Percentiles rank a stretch among this genome's conserved stretches.
Evolutionary conservation across 2,888 invertebrate genomes (phyloP).

Genomic region (Melinopterus prodromus): DNA sequence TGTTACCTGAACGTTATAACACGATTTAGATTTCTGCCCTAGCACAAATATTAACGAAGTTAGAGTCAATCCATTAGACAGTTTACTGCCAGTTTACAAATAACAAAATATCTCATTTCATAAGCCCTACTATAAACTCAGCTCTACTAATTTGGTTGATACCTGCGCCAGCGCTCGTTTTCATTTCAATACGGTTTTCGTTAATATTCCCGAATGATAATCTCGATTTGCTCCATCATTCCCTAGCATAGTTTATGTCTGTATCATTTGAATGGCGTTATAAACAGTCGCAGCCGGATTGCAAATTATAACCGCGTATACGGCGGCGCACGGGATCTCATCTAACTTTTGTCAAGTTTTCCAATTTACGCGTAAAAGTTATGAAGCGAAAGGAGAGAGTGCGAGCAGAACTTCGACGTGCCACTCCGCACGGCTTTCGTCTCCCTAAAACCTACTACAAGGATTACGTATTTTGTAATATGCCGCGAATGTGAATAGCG

Average conservation of each 20-base stretch:
- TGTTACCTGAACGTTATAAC: no score
- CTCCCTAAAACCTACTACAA: background rate
- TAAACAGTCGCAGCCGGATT: conserved; percentile 7
- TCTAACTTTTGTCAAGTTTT: conserved; percentile 26
- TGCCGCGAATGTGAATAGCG: background rate
- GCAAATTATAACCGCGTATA: conserved; percentile 12
- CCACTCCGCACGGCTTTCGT: background rate
- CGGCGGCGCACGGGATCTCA: conserved; percentile 13
- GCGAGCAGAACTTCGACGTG: background rate
- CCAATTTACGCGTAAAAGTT: conserved; percentile 23
- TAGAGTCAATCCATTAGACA: no score
- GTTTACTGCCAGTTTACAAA: no score
- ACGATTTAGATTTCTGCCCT: no score
- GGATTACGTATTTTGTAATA: background rate
- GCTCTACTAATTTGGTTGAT: background rate
- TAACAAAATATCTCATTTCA: no score
- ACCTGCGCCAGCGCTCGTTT: background rate
- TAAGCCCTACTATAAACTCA: background rate
- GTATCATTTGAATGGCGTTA: background rate
- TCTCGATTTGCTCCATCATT: background rate
- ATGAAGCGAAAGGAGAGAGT: conserved; percentile 16
- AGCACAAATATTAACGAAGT: no score
- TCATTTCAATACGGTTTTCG: background rate
- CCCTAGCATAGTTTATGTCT: background rate
- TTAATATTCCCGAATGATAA: background rate